Evolutionary conservation across 2,888 invertebrate species (phyloP), one percentile per base, ranked within the genome.

Genomic region (Plemyria rubiginata): DNA sequence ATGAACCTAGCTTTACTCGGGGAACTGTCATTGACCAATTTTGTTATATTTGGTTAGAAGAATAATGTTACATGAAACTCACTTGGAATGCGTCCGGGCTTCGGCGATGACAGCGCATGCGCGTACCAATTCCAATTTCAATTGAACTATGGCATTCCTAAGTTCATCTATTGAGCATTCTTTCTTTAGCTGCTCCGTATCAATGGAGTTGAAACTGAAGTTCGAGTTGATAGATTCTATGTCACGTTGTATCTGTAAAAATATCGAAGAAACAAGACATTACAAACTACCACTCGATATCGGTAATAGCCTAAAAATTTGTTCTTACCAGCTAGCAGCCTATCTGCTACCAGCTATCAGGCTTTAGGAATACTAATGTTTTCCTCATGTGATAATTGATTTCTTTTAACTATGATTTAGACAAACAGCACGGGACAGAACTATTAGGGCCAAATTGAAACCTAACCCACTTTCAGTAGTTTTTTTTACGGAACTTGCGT

Each of bases 51-150:
- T 5, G 36, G 36, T 36, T 36, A 2, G 36, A 11, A 38, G 36
- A 11, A 8, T 38, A 38, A 11, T 43, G n/a, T 15, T 13, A 15
- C 15, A 15, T 43, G 7, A 7, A 22, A 80, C 88, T 85, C 75
- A 93, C 93, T 90, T 87, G 28, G 91, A 84, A 72, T 92, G 87
- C 2, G 92, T 85, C 15, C 88, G 80, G 0, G 92, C 90, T 54
- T 93, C 93, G 1, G 93, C 92, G 0, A 93, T 82, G 0, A 90
- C 86, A 0, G 92, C 92, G 68, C 91, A 92, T 0, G 92, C 79
- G 6, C 90, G 84, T 0, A 93, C 91, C 1, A 93, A 65, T 57
- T 92, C 91, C 57, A 92, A 60, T 66, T 93, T 93, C 8, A 92
- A 72, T 38, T 88, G 87, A 1, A 87, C 78, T 1, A 93, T 80